A percentile compares a stretch with the other conserved stretches of the same genome.
Conservation (phyloP, 2,888 invertebrate genomes). For the Zhuqinia jingwanae region DNA sequence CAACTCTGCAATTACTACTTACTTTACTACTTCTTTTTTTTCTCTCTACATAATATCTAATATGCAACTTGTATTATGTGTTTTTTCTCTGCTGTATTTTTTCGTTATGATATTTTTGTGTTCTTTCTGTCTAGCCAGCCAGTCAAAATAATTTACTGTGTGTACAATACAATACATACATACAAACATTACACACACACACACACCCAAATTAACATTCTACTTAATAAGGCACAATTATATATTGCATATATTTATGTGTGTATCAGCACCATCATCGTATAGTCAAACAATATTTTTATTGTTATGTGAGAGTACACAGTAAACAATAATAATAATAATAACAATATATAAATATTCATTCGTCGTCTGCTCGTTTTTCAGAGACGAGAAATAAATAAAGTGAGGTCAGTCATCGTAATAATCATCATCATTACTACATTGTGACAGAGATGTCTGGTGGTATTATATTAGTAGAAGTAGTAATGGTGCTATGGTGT, state of each 20-base stretch:
- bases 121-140: not conserved
- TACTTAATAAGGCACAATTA: too few species aligned
- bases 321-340: not conserved
- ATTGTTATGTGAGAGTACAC: not conserved
- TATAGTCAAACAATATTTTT: slow-evolving; percentile 15
- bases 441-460: slow-evolving; percentile 11
- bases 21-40: not conserved
- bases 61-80: not conserved
- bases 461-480: too few species aligned
- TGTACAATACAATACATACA: not conserved
- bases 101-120: slow-evolving; percentile 3
- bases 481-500: too few species aligned
- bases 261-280: too few species aligned
- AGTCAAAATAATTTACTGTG: not conserved
- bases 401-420: slow-evolving; percentile 26
- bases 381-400: slow-evolving; percentile 14
- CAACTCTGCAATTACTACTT: not conserved
- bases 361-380: slow-evolving; percentile 29
- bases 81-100: not conserved
- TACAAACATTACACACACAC: too few species aligned
- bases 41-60: not conserved
- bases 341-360: slow-evolving; percentile 40
- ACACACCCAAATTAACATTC: too few species aligned
- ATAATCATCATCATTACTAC: slow-evolving; percentile 1
- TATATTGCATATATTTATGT: too few species aligned